Evolutionary conservation across 2,888 invertebrate species (phyloP).

Genomic region (Acanthosepion pharaonis): DNA sequence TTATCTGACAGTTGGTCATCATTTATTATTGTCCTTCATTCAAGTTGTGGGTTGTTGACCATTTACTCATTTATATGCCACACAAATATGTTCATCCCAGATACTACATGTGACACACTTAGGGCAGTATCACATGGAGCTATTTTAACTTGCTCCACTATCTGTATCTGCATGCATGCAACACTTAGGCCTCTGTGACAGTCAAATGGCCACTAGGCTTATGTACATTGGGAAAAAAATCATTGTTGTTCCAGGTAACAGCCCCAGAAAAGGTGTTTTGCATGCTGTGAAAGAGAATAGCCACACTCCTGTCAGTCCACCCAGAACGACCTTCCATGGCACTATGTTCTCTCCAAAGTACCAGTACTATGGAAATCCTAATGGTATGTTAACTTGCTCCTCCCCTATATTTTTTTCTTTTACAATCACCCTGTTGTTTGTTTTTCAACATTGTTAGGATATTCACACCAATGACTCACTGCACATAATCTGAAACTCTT

Average conservation of each 20-base stretch:
- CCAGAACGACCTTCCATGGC: conserved; percentile 62
- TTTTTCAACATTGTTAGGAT: not conserved
- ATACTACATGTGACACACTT: not conserved
- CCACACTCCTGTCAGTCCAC: conserved; percentile 56
- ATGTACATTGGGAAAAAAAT: not conserved
- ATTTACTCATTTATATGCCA: not conserved
- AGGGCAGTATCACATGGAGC: not conserved
- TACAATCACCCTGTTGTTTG: not conserved
- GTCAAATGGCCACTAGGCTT: not conserved
- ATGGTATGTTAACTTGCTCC: conserved; percentile 46
- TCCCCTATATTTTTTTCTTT: not conserved
- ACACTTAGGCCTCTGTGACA: not conserved
- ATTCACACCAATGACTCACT: not conserved
- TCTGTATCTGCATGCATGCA: not conserved
- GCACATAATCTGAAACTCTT: too few relatives aligned
- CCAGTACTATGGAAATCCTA: conserved; percentile 58
- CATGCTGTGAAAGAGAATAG: conserved; percentile 57
- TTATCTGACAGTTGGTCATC: too few relatives aligned
- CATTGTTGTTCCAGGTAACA: conserved; percentile 39
- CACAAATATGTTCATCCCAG: not conserved
- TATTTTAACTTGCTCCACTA: not conserved
- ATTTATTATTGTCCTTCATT: not conserved
- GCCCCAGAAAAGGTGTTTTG: conserved; percentile 43
- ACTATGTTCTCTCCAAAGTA: conserved; percentile 71
- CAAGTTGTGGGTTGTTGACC: not conserved